These are phyloP conservation scores for Daboia siamensis DNA, from an alignment of 2,113 vertebrate species.

Conservation along the genomic window DNA sequence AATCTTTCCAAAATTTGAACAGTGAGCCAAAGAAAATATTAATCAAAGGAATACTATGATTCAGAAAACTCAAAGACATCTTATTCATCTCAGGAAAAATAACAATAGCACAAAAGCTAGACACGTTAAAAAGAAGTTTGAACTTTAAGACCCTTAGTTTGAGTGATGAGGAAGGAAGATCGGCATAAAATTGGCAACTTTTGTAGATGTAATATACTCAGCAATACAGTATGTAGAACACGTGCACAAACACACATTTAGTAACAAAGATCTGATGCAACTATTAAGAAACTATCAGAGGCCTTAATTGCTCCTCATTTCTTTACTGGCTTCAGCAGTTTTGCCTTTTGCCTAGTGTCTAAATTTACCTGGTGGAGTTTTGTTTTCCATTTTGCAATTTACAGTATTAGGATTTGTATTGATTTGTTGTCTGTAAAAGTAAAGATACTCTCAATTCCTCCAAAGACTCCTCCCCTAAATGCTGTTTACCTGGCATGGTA, in stretches of 20 bases:
- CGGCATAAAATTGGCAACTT: neutral
- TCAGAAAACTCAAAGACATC: conserved; percentile 40
- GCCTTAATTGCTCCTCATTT: neutral
- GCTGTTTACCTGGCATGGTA: too few relatives aligned
- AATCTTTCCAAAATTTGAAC: conserved; percentile 54
- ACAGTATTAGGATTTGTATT: neutral
- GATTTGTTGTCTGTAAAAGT: neutral
- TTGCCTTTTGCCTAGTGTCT: neutral
- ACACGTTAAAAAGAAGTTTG: neutral
- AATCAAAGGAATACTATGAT: conserved; percentile 52
- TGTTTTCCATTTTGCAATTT: neutral
- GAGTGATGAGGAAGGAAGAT: neutral
- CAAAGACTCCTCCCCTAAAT: neutral
- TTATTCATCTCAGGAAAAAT: neutral
- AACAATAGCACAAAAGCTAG: neutral
- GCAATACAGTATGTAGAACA: neutral
- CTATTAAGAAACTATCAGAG: neutral
- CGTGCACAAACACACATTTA: neutral
- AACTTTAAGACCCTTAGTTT: conserved; percentile 10
- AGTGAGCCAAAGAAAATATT: conserved; percentile 37
- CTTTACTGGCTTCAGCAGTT: neutral
- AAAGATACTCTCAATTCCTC: neutral
- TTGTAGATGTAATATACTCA: neutral
- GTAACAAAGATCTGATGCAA: neutral
- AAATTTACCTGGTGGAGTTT: neutral